Evolutionary conservation across 2,113 vertebrate species (phyloP).

Genomic region (Chaetodon trifascialis): DNA sequence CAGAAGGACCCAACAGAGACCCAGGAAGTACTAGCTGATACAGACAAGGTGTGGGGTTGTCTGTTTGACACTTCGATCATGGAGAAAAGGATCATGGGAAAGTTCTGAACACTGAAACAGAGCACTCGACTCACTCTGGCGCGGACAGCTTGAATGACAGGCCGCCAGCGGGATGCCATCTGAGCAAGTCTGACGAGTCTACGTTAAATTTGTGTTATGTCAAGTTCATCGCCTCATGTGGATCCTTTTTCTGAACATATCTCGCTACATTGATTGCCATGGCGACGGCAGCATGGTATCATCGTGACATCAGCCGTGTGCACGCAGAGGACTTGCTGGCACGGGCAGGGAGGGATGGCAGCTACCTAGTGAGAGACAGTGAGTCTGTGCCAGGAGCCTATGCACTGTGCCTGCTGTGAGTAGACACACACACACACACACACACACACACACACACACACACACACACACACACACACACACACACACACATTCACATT

Average conservation of each 20-base stretch:
- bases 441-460: no score
- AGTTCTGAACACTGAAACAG: conserved; percentile 25
- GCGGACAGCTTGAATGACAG: conserved; percentile 21
- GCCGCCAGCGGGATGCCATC: conserved; percentile 2
- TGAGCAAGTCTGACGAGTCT: conserved; percentile 38
- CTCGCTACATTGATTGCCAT: conserved; percentile 69
- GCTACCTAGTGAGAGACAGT: conserved; percentile 92
- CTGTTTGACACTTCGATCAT: conserved; percentile 33
- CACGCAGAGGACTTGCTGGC: conserved; percentile 90
- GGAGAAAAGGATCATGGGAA: conserved; percentile 60
- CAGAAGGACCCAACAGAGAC: conserved; percentile 35
- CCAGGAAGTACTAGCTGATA: conserved; percentile 53
- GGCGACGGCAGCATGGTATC: conserved; percentile 88
- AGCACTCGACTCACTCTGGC: conserved; percentile 1
- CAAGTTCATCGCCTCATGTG: conserved; percentile 60
- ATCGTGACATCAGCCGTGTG: conserved; percentile 90
- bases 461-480: conserved; percentile 33
- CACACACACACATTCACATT: conserved; percentile 34
- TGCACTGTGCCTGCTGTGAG: conserved; percentile 92
- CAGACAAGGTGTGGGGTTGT: conserved; percentile 18
- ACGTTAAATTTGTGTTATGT: conserved; percentile 17
- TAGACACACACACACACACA: conserved; percentile 49
- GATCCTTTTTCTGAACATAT: conserved; percentile 52
- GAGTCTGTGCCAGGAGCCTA: conserved; percentile 91
- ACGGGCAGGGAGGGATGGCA: conserved; percentile 88